Base-by-base conservation (phyloP, 1,140 invertebrate species). In the Cydia strobilella region DNA sequence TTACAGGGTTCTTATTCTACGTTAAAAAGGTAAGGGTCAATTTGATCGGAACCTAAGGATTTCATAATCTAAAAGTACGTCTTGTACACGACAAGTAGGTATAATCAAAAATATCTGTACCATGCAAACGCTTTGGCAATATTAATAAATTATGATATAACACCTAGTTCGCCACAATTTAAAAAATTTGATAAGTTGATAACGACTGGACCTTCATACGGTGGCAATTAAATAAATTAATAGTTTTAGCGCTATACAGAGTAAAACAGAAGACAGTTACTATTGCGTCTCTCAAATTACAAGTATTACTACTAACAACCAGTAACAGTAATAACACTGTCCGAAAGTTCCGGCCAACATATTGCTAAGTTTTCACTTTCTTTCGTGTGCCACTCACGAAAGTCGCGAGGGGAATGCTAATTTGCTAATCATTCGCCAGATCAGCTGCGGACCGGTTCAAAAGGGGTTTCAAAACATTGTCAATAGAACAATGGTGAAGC, bases 311-410 rank as follows among this genome's bases (percentile, higher is more conserved):
- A 66, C 23, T 69, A 69, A 69, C 20, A 39, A 35, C 65, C 18
- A 15, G 31, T 69, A 10, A 69, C 18, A 69, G 65, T 13, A 69
- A 69, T 69, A 18, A 69, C 65, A 20, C 18, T 66, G 63, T 66
- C 63, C 65, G 65, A 69, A 69, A 69, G 65, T 20, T 20, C 65
- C 65, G 31, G 6, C 20, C 31, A 69, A 69, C 65, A 69, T 69
- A 69, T 39, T 7, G 18, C 23, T 10, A 23, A 15, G 69, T 66
- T 80, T 80, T 80, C 79, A 80, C 79, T 80, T 80, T 76, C 79
- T 72, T 80, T 66, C 73, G 12, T 51, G 78, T 80, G 78, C 79
- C 69, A 71, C 45, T 75, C 79, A 76, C 79, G 75, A 69, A 73
- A 54, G 66, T 27, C 51, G n/a, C n/a, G 63, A 42, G 63, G 35